A percentile compares a stretch with the other conserved stretches of the same genome.
Evolutionary conservation across 2,797 vertebrate species (phyloP).

Genomic region (Danio jaintianensis): DNA sequence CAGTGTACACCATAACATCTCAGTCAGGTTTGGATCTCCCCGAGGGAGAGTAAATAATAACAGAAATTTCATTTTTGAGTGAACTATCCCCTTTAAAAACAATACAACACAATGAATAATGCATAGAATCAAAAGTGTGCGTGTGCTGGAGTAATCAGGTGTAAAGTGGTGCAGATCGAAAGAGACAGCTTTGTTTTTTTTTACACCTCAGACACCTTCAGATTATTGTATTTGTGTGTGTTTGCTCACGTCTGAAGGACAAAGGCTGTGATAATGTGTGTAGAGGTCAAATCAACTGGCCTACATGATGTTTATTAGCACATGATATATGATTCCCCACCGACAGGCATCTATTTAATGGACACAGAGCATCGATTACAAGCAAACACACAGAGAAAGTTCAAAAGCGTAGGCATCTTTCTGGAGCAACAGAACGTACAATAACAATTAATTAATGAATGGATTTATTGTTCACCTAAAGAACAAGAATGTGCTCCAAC

Average conservation of each 20-base stretch:
- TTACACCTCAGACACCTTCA: slow-evolving; percentile 18
- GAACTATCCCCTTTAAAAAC: neutral
- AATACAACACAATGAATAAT: neutral
- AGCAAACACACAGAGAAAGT: slow-evolving; percentile 16
- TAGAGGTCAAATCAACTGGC: slow-evolving; percentile 24
- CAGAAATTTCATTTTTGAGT: no score
- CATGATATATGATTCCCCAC: slow-evolving; percentile 35
- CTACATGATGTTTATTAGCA: slow-evolving; percentile 36
- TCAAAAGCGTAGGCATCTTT: no score
- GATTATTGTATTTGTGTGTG: slow-evolving; percentile 31
- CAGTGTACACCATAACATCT: no score
- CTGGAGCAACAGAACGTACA: no score
- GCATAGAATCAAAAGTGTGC: neutral
- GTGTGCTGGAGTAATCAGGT: neutral
- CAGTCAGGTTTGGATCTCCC: no score
- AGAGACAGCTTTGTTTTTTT: slow-evolving; percentile 33
- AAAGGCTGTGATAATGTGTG: neutral
- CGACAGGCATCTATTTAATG: slow-evolving; percentile 52
- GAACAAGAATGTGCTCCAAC: no score
- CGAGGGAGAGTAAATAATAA: no score
- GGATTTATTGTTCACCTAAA: no score
- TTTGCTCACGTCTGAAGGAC: slow-evolving; percentile 37
- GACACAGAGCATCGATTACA: slow-evolving; percentile 34
- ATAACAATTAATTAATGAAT: no score
- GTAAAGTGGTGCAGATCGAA: slow-evolving; percentile 25